Percentiles rank a stretch among this genome's conserved stretches.
Conservation (phyloP, 92 coral and sea anemone genomes). For the Porites divaricata region DNA sequence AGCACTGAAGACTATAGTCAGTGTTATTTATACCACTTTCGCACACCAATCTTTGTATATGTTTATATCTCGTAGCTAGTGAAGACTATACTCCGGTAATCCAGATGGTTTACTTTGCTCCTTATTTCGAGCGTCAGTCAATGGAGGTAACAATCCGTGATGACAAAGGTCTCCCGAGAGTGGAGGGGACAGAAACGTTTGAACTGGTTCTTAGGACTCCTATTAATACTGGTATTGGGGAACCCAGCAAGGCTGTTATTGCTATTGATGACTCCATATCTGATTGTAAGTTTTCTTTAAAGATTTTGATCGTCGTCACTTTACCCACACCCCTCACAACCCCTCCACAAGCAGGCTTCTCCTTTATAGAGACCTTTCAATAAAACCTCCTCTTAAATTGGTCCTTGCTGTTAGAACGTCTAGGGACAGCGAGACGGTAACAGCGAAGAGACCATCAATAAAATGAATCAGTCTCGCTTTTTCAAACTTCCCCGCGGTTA, state of each 20-base stretch:
- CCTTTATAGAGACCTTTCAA: no score
- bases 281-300: constrained; percentile 76
- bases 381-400: no score
- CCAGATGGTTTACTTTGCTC: constrained; percentile 81
- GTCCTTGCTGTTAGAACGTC: no score
- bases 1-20: no score
- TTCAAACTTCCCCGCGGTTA: no score
- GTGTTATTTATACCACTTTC: no score
- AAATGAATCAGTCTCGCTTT: no score
- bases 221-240: constrained; percentile 74
- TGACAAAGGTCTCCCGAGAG: constrained; percentile 89
- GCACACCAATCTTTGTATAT: not conserved
- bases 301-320: not conserved
- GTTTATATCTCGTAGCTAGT: constrained; percentile 60
- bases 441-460: no score
- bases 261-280: constrained; percentile 81
- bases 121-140: constrained; percentile 65
- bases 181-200: constrained; percentile 86
- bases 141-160: constrained; percentile 83
- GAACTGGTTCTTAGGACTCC: constrained; percentile 91
- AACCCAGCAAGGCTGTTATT: constrained; percentile 59
- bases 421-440: no score
- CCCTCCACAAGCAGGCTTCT: no score
- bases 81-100: constrained; percentile 92
- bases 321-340: not conserved